phyloP scores from a whole-genome alignment of 2,888 invertebrate genomes.

The Noctua janthina region DNA sequence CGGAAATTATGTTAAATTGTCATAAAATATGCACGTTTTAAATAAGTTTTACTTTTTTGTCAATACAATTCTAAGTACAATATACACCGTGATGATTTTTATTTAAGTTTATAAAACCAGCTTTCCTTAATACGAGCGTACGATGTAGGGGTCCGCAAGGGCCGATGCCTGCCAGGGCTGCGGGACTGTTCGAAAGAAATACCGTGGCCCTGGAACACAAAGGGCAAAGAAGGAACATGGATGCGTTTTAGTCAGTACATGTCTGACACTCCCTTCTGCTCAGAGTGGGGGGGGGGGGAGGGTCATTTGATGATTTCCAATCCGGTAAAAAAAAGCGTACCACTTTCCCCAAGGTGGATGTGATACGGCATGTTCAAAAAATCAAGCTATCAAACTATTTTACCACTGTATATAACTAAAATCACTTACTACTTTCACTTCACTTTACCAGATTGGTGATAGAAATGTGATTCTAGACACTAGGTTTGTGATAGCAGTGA shows the following conservation, averaged over 20 bases:
- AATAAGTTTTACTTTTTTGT: not conserved
- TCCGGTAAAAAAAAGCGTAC: no score
- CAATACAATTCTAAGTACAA: not conserved
- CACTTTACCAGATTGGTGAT: not conserved
- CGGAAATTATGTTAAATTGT: constrained; percentile 36
- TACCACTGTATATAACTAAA: not conserved
- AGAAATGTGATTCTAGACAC: not conserved
- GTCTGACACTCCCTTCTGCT: no score
- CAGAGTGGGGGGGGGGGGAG: no score
- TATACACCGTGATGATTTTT: not conserved
- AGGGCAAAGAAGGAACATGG: no score
- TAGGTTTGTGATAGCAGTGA: not conserved
- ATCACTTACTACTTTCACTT: not conserved
- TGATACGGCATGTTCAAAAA: not conserved
- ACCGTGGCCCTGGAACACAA: no score
- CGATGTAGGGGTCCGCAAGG: no score
- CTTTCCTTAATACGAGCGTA: not conserved
- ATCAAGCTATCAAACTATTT: not conserved
- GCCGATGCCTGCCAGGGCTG: no score
- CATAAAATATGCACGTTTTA: not conserved
- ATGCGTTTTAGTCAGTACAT: no score
- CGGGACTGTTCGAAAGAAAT: no score
- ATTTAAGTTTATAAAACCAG: not conserved
- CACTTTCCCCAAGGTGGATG: not conserved
- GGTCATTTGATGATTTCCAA: no score